Conservation (phyloP, 1,140 invertebrate species). For the Sipha flava region DNA sequence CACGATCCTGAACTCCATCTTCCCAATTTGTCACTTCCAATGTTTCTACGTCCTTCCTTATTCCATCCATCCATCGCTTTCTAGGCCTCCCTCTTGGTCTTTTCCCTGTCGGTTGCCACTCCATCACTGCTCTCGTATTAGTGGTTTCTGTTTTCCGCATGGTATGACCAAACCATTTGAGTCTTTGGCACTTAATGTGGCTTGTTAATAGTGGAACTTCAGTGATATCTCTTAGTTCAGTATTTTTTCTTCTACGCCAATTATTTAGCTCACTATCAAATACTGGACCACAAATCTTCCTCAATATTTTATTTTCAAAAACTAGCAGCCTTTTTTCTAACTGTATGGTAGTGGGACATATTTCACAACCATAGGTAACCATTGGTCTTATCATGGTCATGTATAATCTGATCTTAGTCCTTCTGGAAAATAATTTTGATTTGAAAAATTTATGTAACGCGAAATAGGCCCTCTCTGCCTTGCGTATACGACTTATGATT, state of each 20-base stretch:
- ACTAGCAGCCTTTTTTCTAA: background rate
- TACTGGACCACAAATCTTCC: background rate
- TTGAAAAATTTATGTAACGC: background rate
- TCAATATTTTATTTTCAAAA: constrained; percentile 1
- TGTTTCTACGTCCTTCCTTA: background rate
- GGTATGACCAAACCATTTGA: constrained; percentile 12
- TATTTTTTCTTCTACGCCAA: background rate
- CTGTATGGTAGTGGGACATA: background rate
- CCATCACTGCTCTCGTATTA: background rate
- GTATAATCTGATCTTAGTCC: background rate
- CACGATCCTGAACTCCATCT: background rate
- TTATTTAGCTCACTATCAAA: background rate
- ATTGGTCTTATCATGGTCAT: background rate
- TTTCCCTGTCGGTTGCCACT: background rate
- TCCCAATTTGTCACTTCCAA: background rate
- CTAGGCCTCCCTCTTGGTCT: constrained; percentile 23
- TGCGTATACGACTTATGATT: background rate
- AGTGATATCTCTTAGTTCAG: background rate
- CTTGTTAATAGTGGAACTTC: background rate
- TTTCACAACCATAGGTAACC: background rate
- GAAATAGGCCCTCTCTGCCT: background rate
- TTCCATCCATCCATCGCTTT: constrained; percentile 4
- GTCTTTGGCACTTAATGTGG: constrained; percentile 5
- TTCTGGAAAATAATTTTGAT: background rate
- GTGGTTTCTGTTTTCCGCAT: background rate